A percentile compares a stretch with the other conserved stretches of the same genome.
Conservation (phyloP, 2,888 invertebrate genomes). For the Abscondita cerata region DNA sequence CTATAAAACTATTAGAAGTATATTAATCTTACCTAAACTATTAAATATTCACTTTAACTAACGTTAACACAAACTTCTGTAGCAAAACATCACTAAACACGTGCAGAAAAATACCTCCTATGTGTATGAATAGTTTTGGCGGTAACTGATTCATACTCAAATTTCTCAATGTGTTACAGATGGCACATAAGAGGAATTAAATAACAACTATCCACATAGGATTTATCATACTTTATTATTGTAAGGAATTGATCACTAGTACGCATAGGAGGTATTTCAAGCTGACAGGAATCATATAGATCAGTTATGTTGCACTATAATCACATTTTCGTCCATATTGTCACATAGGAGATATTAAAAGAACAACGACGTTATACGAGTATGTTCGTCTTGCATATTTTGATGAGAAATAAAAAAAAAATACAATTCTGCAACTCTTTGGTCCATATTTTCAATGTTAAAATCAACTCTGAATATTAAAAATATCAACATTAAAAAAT, state of each 20-base stretch:
- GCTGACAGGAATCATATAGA: background rate
- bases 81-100: background rate
- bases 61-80: background rate
- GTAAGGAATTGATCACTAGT: background rate
- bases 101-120: background rate
- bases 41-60: background rate
- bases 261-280: background rate
- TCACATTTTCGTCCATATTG: too few species aligned
- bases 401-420: too few species aligned
- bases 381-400: too few species aligned
- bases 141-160: background rate
- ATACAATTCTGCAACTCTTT: too few species aligned
- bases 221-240: background rate
- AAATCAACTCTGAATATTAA: too few species aligned
- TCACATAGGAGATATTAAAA: background rate
- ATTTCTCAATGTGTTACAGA: background rate
- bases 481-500: too few species aligned
- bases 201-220: background rate
- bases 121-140: background rate
- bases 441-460: too few species aligned
- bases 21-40: background rate
- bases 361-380: background rate
- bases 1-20: background rate
- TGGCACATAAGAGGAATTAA: background rate
- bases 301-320: background rate